phyloP scores from a whole-genome alignment of 2,888 invertebrate species.

The Drepana falcataria region DNA sequence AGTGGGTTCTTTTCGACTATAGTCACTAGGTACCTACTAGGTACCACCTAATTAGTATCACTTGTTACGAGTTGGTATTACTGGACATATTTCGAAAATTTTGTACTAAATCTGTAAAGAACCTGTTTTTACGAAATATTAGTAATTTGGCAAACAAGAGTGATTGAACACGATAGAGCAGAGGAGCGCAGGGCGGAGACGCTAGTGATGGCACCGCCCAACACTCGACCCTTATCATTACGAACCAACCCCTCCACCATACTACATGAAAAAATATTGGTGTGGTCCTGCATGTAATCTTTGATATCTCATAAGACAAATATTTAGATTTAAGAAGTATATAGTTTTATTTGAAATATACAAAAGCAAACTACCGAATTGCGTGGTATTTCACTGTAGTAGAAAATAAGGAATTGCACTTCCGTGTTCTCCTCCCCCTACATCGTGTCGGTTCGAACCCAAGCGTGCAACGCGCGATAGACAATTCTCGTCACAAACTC shows the following conservation, averaged over 20 bases:
- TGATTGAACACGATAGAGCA: slow-evolving; percentile 44
- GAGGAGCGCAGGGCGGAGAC: slow-evolving; percentile 43
- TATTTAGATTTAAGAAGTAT: not conserved
- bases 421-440: slow-evolving; percentile 22
- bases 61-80: no score
- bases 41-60: no score
- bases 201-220: slow-evolving; percentile 43
- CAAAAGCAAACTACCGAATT: no score
- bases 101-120: not conserved
- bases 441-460: slow-evolving; percentile 13
- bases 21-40: no score
- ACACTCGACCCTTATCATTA: slow-evolving; percentile 34
- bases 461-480: slow-evolving; percentile 37
- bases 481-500: slow-evolving; percentile 58
- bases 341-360: not conserved
- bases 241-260: slow-evolving; percentile 31
- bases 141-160: slow-evolving; percentile 38
- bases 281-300: not conserved
- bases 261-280: slow-evolving; percentile 22
- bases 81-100: no score
- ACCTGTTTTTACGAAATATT: not conserved
- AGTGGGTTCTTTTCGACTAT: no score
- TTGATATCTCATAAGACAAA: not conserved
- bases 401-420: slow-evolving; percentile 3
- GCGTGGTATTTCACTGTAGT: not conserved